Conservation (phyloP, 2,797 vertebrate species). For the Trematomus bernacchii region DNA sequence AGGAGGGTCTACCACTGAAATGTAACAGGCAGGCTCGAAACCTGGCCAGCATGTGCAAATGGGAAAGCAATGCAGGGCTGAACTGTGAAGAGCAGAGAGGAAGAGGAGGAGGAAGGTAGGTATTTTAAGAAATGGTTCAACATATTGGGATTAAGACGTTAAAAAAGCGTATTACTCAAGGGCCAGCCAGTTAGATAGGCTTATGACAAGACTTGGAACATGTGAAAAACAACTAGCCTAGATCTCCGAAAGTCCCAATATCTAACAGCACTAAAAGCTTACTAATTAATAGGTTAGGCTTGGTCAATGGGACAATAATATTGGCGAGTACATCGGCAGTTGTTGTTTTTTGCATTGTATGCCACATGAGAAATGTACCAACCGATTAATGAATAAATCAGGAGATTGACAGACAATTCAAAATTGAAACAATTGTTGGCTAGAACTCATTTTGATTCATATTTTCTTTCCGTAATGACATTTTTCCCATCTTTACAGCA, state of each 20-base stretch:
- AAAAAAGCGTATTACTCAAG: neutral
- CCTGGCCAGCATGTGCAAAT: constrained; percentile 41
- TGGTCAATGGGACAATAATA: too few relatives aligned
- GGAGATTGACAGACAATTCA: too few relatives aligned
- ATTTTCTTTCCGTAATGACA: too few relatives aligned
- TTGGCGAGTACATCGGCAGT: too few relatives aligned
- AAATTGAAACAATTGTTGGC: too few relatives aligned
- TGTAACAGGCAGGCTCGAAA: constrained; percentile 62
- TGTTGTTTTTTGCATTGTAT: too few relatives aligned
- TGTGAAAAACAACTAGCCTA: neutral
- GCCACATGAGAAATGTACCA: too few relatives aligned
- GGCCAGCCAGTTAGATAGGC: constrained; percentile 4
- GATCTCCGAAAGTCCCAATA: neutral
- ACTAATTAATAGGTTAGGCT: neutral
- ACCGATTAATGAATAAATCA: too few relatives aligned
- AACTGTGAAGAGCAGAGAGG: constrained; percentile 23
- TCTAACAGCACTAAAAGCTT: neutral
- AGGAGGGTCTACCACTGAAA: constrained; percentile 47
- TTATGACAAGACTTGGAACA: neutral
- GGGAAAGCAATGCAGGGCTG: constrained; percentile 46
- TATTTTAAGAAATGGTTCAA: constrained; percentile 29
- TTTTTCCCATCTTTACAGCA: too few relatives aligned
- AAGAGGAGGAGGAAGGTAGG: constrained; percentile 2
- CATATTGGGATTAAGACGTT: neutral
- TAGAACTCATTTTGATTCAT: too few relatives aligned